phyloP scores from a whole-genome alignment of 2,113 vertebrate species.

The Parotia lawesii region DNA sequence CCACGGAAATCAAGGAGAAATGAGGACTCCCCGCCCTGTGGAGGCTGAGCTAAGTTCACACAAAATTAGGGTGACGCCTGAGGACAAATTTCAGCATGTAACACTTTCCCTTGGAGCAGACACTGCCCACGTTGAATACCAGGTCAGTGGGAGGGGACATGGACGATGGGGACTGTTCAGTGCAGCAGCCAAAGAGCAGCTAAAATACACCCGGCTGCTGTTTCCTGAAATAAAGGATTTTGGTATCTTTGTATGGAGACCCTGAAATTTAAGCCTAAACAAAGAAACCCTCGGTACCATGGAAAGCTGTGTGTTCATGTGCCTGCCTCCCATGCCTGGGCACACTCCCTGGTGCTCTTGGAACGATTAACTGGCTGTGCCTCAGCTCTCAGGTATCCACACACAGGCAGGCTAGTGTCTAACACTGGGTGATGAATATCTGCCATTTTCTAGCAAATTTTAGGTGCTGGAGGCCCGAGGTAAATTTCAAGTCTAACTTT shows the following conservation, averaged over 20 bases:
- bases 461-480: constrained; percentile 20
- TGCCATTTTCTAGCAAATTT: constrained; percentile 10
- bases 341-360: background rate
- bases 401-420: background rate
- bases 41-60: background rate
- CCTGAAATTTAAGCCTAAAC: background rate
- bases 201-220: background rate
- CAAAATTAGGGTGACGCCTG: background rate
- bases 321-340: background rate
- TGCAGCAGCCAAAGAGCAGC: background rate
- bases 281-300: background rate
- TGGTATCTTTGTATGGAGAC: background rate
- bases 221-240: background rate
- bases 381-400: background rate
- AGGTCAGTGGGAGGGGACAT: background rate
- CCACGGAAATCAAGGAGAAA: background rate
- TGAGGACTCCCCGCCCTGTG: background rate
- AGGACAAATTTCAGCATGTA: background rate
- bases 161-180: background rate
- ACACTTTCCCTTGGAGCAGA: background rate
- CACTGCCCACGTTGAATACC: background rate
- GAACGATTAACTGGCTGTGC: background rate
- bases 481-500: constrained; percentile 1
- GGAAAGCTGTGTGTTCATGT: background rate
- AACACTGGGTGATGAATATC: constrained; percentile 33